Conservation (phyloP, 2,113 vertebrate species). For the Gnathonemus echidnorhynchus region DNA sequence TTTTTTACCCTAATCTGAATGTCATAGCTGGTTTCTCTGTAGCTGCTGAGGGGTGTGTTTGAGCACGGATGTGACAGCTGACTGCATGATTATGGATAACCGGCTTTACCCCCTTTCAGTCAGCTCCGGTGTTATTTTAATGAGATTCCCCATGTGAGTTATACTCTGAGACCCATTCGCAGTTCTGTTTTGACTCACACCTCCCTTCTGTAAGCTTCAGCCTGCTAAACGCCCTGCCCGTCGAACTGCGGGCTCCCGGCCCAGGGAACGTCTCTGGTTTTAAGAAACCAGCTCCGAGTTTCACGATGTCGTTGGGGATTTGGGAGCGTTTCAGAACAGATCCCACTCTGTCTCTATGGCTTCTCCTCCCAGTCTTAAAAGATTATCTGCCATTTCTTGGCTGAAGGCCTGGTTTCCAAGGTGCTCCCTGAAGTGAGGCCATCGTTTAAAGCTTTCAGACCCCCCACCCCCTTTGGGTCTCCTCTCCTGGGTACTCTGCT, state of each 20-base stretch:
- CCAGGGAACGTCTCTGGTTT: slow-evolving; percentile 9
- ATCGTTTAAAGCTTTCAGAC: slow-evolving; percentile 35
- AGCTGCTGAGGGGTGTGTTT: not conserved
- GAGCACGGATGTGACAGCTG: not conserved
- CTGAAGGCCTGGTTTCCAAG: slow-evolving; percentile 44
- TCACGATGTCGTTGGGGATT: not conserved
- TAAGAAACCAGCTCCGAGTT: not conserved
- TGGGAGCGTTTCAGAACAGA: not conserved
- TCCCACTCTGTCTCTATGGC: not conserved
- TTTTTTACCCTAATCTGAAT: not conserved
- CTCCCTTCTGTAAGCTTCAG: not conserved
- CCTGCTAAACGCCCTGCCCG: not conserved
- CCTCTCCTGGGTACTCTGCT: not conserved
- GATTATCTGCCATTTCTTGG: slow-evolving; percentile 52
- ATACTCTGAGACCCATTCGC: not conserved
- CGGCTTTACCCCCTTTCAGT: not conserved
- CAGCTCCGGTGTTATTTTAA: not conserved
- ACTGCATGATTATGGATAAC: not conserved
- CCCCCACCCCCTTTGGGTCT: slow-evolving; percentile 12
- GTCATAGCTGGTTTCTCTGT: not conserved
- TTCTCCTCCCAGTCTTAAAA: slow-evolving; percentile 36
- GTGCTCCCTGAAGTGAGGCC: slow-evolving; percentile 45
- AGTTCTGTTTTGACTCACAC: not conserved
- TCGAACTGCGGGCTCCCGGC: slow-evolving; percentile 41
- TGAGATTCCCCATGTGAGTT: slow-evolving; percentile 1